Conservation (phyloP, 2,797 vertebrate species). For the Esox masquinongy region DNA sequence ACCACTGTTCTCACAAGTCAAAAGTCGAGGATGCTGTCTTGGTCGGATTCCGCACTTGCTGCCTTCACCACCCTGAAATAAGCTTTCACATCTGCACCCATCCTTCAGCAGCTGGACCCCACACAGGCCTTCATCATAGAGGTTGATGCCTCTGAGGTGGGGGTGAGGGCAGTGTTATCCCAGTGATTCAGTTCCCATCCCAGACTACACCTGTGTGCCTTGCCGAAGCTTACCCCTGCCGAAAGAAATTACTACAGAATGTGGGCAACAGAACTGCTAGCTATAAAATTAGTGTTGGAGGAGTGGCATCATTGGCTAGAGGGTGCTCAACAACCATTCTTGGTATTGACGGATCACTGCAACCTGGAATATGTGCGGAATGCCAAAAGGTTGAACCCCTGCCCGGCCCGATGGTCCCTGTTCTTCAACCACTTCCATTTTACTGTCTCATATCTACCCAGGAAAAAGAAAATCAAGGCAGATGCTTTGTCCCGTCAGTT, state of each 20-base stretch:
- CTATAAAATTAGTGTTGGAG: neutral
- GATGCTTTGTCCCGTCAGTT: neutral
- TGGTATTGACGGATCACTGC: neutral
- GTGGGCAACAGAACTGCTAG: neutral
- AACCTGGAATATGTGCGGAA: neutral
- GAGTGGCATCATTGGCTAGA: constrained; percentile 2
- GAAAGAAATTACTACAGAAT: constrained; percentile 5
- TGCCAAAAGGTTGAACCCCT: neutral
- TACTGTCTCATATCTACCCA: neutral
- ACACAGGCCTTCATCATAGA: no score
- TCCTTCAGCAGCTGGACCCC: no score
- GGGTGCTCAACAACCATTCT: neutral
- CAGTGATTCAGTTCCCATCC: no score
- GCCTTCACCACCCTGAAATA: no score
- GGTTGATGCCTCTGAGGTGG: no score
- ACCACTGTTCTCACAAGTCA: no score
- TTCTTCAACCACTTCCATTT: neutral
- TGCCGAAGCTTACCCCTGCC: neutral
- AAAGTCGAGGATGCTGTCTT: no score
- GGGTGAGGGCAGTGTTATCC: no score
- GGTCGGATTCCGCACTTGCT: no score
- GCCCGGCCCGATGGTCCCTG: neutral
- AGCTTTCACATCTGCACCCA: no score
- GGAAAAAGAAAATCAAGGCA: neutral
- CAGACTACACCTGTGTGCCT: no score